Evolutionary conservation across 2,888 invertebrate genomes (phyloP).

Genomic region (Nymphalis c-album): DNA sequence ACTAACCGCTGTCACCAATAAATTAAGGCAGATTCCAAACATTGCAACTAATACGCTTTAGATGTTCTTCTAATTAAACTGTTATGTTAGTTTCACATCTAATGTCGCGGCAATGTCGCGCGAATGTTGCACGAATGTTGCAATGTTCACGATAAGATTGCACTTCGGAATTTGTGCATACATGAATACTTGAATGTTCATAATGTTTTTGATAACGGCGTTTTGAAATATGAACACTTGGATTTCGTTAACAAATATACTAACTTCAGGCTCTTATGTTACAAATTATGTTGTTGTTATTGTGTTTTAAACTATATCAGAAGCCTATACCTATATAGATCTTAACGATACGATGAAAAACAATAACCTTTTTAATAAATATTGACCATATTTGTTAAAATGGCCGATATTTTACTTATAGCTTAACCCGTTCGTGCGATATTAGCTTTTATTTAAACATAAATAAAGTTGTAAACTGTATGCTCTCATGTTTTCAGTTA

Average conservation of each 20-base stretch:
- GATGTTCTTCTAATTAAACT: conserved; percentile 77
- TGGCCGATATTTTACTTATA: background rate
- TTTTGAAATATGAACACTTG: conserved; percentile 18
- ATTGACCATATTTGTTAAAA: background rate
- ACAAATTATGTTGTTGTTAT: background rate
- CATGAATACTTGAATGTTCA: conserved; percentile 28
- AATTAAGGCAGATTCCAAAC: conserved; percentile 42
- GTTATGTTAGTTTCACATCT: conserved; percentile 71
- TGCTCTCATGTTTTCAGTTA: conserved; percentile 10
- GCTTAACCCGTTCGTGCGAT: background rate
- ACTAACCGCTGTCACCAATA: conserved; percentile 31
- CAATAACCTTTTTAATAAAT: background rate
- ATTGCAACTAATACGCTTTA: conserved; percentile 65
- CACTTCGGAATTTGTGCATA: conserved; percentile 31
- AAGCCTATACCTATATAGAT: background rate
- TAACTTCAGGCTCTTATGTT: background rate
- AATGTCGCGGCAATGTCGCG: conserved; percentile 63
- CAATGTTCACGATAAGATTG: conserved; percentile 49
- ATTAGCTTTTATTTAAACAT: background rate
- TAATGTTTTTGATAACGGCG: conserved; percentile 32
- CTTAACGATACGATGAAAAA: background rate
- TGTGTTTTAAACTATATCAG: background rate
- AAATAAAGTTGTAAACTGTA: background rate
- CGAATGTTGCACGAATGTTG: conserved; percentile 53
- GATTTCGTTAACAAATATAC: background rate